Evolutionary conservation across 2,888 invertebrate species (phyloP), one percentile per base, ranked within the genome.

Genomic region (Agrotis exclamationis): DNA sequence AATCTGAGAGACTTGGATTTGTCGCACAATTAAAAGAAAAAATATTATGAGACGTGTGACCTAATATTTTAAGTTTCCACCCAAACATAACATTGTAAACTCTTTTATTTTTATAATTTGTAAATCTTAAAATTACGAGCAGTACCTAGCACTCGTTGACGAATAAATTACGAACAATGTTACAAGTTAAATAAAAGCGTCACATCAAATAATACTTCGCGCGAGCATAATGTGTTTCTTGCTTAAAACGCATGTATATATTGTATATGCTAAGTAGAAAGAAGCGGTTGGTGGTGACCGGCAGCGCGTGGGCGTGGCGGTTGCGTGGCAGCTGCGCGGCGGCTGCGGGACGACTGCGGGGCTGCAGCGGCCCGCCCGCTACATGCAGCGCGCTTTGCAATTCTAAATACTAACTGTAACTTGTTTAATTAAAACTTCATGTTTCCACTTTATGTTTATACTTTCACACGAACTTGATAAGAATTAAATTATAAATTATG

Each of bases 401-500:
- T 87, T 85, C 86, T 84, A 87, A 87, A 78, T 83, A 82, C 70
- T 68, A 62, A 71, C 79, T 73, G 82, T 74, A 86, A 88, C 83
- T 88, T 88, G 82, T 83, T 89, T 86, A 82, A 89, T 88, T 89
- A 89, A 86, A 88, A 87, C 85, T 88, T 88, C 66, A 69, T 67
- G 58, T 54, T 51, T 58, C 48, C 70, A 65, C 63, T 76, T 80
- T 79, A 73, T 75, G 74, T 83, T 84, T 77, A 79, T 71, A 74
- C 76, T 81, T 80, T 81, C 57, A 64, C 64, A 65, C 67, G 50
- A 65, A 80, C 76, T 82, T 75, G 53, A 74, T 78, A 67, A 73
- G 63, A 73, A 80, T 75, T 68, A 80, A 64, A 79, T 78, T 63
- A 76, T 86, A 74, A 82, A 74, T 81, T 71, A 82, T 58, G 76